Evolutionary conservation across 2,113 vertebrate species (phyloP).

Genomic region (Origma solitaria): DNA sequence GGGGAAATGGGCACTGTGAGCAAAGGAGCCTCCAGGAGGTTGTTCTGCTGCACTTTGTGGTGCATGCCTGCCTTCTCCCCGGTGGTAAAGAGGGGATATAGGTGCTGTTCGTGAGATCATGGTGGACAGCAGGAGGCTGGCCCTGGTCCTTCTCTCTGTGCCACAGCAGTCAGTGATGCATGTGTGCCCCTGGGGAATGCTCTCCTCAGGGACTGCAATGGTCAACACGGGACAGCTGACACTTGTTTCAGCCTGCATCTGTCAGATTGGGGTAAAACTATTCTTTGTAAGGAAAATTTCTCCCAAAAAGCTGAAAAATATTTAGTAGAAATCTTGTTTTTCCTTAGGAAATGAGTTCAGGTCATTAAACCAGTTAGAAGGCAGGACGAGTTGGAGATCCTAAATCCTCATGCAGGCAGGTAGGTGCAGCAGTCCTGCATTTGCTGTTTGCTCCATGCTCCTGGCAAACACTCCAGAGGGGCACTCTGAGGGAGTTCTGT

Average conservation of each 20-base stretch:
- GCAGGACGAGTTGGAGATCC: neutral
- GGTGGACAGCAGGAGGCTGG: neutral
- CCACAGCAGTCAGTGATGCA: neutral
- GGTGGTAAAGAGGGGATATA: neutral
- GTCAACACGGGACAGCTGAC: neutral
- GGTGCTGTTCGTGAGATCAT: neutral
- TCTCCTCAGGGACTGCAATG: neutral
- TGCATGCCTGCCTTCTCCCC: neutral
- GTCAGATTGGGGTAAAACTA: neutral
- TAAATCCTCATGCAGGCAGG: neutral
- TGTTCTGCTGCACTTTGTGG: fast-evolving
- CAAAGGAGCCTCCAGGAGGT: neutral
- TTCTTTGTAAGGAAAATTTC: neutral
- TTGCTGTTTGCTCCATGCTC: neutral
- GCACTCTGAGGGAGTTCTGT: neutral
- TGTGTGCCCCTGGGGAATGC: neutral
- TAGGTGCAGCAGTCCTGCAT: neutral
- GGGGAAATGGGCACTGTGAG: neutral
- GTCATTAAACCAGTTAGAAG: neutral
- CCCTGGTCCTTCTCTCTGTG: neutral
- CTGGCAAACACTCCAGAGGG: neutral
- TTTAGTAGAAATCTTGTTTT: neutral
- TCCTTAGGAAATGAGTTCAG: neutral
- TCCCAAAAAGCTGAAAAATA: neutral
- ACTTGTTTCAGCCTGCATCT: neutral